Conservation (phyloP, 2,113 vertebrate genomes). For the Eira barbara region DNA sequence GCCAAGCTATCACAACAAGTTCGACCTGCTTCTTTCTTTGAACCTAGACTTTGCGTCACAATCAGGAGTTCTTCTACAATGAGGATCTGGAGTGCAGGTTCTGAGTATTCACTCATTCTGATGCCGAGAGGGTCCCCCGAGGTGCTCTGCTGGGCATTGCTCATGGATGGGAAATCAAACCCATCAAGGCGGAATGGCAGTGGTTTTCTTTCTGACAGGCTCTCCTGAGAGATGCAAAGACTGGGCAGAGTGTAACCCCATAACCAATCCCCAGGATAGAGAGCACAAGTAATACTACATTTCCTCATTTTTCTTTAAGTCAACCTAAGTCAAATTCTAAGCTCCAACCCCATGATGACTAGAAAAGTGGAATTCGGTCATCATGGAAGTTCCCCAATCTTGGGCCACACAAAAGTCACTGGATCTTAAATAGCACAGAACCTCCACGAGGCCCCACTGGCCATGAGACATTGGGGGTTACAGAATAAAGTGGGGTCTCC, state of each 20-base stretch:
- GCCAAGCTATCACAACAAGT: not conserved
- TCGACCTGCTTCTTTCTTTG: not conserved
- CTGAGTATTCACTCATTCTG: not conserved
- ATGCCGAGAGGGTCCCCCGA: not conserved
- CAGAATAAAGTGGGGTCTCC: fast-evolving
- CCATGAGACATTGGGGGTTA: not conserved
- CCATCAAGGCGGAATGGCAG: not conserved
- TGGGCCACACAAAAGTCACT: not conserved
- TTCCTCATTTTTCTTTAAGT: not conserved
- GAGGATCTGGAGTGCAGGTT: not conserved
- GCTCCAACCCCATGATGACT: not conserved
- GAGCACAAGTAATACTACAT: not conserved
- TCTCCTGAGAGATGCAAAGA: not conserved
- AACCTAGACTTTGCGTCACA: slow-evolving; percentile 28
- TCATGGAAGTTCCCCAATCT: not conserved
- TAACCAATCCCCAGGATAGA: not conserved
- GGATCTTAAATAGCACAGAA: not conserved
- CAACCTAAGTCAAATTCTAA: not conserved
- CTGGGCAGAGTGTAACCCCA: not conserved
- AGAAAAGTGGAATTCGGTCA: not conserved
- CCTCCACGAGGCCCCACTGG: not conserved
- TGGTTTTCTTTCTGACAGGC: not conserved
- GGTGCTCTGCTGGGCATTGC: not conserved
- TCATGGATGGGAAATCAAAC: not conserved
- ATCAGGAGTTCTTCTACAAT: not conserved